These are phyloP conservation scores for Acanthopleura granulata DNA, from an alignment of 2,888 invertebrate species.

Conservation along the genomic window DNA sequence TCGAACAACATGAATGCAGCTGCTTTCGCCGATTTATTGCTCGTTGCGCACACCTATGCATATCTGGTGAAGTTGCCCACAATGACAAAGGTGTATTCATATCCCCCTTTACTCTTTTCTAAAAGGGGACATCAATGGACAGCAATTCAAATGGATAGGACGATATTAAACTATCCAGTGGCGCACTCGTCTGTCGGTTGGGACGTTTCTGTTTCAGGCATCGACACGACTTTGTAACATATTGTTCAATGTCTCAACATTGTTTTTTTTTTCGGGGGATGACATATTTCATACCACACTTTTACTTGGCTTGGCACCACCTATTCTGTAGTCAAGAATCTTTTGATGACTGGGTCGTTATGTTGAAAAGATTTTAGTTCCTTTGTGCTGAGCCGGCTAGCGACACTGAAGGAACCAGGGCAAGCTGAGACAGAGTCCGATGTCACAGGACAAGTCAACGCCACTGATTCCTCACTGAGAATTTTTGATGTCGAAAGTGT, in stretches of 20 bases:
- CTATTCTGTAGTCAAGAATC: neutral
- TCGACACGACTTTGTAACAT: constrained; percentile 15
- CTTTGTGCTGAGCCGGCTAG: neutral
- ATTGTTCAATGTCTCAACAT: constrained; percentile 2
- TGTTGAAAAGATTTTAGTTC: neutral
- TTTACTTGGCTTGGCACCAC: neutral
- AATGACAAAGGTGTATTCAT: no score
- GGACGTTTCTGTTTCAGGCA: constrained; percentile 18
- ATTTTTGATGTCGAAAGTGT: neutral
- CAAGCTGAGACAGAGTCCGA: neutral
- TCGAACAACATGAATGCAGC: no score
- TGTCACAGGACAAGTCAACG: neutral
- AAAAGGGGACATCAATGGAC: neutral
- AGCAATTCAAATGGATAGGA: neutral
- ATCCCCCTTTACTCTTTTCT: no score
- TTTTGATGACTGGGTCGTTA: neutral
- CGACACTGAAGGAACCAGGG: neutral
- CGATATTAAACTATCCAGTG: neutral
- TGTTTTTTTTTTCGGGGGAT: neutral
- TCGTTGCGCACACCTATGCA: no score
- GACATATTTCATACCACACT: neutral
- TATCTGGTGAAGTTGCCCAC: no score
- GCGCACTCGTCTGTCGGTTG: neutral
- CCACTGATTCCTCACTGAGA: neutral
- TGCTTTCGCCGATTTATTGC: no score